Evolutionary conservation across 2,113 vertebrate species (phyloP), one percentile per base, ranked within the genome.

Genomic region (Gallinago media): DNA sequence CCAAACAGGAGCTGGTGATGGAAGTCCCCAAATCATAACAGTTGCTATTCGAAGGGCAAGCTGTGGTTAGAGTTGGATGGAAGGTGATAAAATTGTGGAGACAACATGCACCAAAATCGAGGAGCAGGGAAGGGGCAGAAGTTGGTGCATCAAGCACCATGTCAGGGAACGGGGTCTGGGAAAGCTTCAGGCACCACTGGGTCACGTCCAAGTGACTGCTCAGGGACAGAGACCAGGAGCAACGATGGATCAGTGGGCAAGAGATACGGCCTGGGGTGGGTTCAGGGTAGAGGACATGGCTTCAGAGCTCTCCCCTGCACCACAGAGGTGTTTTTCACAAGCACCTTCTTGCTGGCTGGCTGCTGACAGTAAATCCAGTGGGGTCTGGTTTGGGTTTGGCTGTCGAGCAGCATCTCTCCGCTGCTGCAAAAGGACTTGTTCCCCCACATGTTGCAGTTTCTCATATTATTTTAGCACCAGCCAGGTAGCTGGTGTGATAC

Each of bases 111-210:
- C 5, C 29, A 59, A 47, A 82, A 55, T n/a, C 5, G 7, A 81
- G 55, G 47, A 74, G 19, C 15, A 34, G 47, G 9, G 47, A 86
- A 71, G 20, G 18, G n/a, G 34, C 46, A 78, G 59, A 65, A 72
- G 6, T 1, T 63, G 22, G 8, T 38, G 11, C 29, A 52, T 29
- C 27, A 59, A 29, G 38, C 6, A n/a, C 2, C 9, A 3, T 0
- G 0, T 18, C 42, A 58, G 13, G 50, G 22, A 75, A 71, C 46
- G 10, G 38, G 38, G 2, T 20, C 20, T 68, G 40, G n/a, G 75
- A 32, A 79, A 70, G 26, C 11, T 52, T 29, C 12, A 79, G 27
- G 26, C 13, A n/a, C 26, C 38, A 25, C 74, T 78, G 42, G 31
- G 50, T 47, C 75, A n/a, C 15, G 29, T 66, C 56, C 42, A 29